Conservation (phyloP, 2,797 vertebrate species). For the Manis crassicaudata region DNA sequence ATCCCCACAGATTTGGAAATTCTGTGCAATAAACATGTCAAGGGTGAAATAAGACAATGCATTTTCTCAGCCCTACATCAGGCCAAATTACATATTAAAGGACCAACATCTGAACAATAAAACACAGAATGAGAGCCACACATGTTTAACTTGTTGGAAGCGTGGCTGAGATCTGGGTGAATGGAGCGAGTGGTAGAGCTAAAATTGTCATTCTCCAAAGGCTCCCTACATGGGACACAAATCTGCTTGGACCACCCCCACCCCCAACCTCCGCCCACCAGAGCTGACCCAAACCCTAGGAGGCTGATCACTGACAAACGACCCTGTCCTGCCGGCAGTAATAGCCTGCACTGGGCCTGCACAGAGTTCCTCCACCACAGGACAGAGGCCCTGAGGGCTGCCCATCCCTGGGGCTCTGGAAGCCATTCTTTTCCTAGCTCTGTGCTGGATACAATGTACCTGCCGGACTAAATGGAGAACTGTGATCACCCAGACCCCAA, state of each 20-base stretch:
- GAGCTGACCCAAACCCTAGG: fast-evolving
- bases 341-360: not conserved
- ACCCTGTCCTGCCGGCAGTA: not conserved
- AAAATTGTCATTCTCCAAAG: not conserved
- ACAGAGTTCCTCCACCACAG: not conserved
- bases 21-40: conserved; percentile 66
- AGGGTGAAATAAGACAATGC: conserved; percentile 66
- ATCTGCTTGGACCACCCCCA: not conserved
- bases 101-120: conserved; percentile 16
- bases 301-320: not conserved
- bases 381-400: not conserved
- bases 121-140: not conserved
- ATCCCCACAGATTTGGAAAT: conserved; percentile 69
- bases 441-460: not conserved
- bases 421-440: not conserved
- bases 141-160: not conserved
- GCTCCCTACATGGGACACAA: not conserved
- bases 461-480: not conserved
- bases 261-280: not conserved
- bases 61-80: conserved; percentile 16
- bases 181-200: not conserved
- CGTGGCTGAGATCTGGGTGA: not conserved
- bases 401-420: not conserved
- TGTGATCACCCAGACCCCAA: not conserved
- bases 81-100: conserved; percentile 5